Base-by-base conservation (phyloP, 2,797 vertebrate species). In the Sebastes nivosus region DNA sequence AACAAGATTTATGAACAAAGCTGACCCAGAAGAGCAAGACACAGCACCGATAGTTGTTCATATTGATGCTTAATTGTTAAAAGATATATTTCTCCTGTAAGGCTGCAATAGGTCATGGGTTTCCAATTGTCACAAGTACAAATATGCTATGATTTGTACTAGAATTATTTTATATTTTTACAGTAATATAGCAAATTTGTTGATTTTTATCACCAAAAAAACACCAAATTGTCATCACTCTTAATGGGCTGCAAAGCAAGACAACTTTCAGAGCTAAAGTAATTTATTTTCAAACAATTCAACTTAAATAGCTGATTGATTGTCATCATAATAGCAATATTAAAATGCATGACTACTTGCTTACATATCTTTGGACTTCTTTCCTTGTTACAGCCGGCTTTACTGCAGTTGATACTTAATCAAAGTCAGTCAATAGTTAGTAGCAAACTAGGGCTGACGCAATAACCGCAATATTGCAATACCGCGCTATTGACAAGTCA, bases 1-100 rank as follows among this genome's bases (percentile, higher is more conserved):
- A 72, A 55, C 12, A 71, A 71, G 67, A 87, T 87, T 80, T 81
- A 82, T 87, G 79, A 78, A 67, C 57, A 69, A 59, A 63, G 59
- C 27, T 11, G n/a, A 46, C 14, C 24, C 46, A 81, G 60, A 73
- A 58, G 36, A 66, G 66, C 46, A 68, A 80, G 50, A 69, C 18
- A 20, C 64, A 61, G 59, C 25, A 80, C 72, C 68, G 50, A 58
- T 52, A 27, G 50, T 50, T 76, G 24, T 74, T 82, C 72, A 16
- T 30, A 22, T 71, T 58, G 38, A 34, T 60, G 34, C 22, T 8
- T n/a, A 66, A 30, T 10, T 38, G 13, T n/a, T 25, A 57, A 11
- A 46, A 18, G 1, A 76, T 46, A 16, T 3, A 36, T 55, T 67
- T 54, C 8, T 29, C 1, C 54, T 77, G 7, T 20, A 20, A 54